Conservation (phyloP, 2,113 vertebrate species). For the Periophthalmodon schlosseri region DNA sequence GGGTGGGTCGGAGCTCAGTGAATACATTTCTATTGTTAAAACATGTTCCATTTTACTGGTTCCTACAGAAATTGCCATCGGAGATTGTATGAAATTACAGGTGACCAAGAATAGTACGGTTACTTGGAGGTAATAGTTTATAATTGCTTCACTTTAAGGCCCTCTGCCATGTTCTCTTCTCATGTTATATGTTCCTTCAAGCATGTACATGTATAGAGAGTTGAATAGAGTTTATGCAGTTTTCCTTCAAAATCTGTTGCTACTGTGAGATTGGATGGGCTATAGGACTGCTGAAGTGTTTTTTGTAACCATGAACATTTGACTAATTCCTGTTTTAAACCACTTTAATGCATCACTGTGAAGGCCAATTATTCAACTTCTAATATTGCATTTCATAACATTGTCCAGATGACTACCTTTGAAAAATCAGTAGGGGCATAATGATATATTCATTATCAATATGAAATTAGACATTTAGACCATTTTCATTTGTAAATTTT, state of each 20-base stretch:
- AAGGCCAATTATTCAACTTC: too few species aligned
- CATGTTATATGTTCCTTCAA: neutral
- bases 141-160: neutral
- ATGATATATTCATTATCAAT: too few species aligned
- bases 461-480: neutral
- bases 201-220: neutral
- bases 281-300: neutral
- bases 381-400: too few species aligned
- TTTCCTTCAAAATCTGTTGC: neutral
- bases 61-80: neutral
- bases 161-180: neutral
- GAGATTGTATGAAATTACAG: neutral
- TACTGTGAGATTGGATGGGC: neutral
- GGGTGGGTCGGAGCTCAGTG: neutral
- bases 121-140: neutral
- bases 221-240: neutral
- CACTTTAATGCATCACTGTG: too few species aligned
- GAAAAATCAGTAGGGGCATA: too few species aligned
- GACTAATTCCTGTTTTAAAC: too few species aligned
- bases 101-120: neutral
- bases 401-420: too few species aligned
- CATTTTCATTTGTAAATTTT: neutral
- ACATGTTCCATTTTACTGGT: neutral
- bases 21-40: neutral
- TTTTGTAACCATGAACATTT: too few species aligned